Conservation (phyloP, 2,797 vertebrate genomes). For the Parambassis ranga region DNA sequence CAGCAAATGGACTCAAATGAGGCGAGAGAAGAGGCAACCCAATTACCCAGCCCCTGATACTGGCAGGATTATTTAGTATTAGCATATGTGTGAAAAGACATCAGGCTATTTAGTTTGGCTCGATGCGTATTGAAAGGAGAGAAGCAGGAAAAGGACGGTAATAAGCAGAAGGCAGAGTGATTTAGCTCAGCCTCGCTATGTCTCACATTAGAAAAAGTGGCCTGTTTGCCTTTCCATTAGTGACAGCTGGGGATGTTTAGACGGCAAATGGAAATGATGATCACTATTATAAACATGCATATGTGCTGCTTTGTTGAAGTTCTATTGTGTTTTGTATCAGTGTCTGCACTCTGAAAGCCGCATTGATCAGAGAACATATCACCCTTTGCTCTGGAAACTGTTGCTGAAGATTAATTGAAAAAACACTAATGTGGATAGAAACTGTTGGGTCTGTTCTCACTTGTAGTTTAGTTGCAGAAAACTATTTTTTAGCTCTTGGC, state of each 20-base stretch:
- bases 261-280: slow-evolving; percentile 41
- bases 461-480: no score
- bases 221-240: slow-evolving; percentile 61
- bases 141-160: slow-evolving; percentile 55
- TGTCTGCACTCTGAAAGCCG: background rate
- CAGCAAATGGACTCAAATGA: slow-evolving; percentile 83
- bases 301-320: background rate
- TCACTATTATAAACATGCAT: slow-evolving; percentile 24
- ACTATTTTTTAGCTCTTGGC: no score
- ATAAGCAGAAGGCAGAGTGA: slow-evolving; percentile 66
- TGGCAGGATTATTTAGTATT: slow-evolving; percentile 85
- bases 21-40: slow-evolving; percentile 81
- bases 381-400: no score
- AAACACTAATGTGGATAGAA: no score
- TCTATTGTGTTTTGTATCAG: background rate
- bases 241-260: slow-evolving; percentile 56
- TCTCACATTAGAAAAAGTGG: slow-evolving; percentile 34
- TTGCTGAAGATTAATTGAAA: no score
- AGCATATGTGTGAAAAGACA: slow-evolving; percentile 82
- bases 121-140: slow-evolving; percentile 58
- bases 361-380: background rate
- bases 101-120: slow-evolving; percentile 71
- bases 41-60: slow-evolving; percentile 87
- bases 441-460: no score
- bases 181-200: slow-evolving; percentile 37